phyloP scores from a whole-genome alignment of 2,113 vertebrate species.

The Cynopterus brachyotis region DNA sequence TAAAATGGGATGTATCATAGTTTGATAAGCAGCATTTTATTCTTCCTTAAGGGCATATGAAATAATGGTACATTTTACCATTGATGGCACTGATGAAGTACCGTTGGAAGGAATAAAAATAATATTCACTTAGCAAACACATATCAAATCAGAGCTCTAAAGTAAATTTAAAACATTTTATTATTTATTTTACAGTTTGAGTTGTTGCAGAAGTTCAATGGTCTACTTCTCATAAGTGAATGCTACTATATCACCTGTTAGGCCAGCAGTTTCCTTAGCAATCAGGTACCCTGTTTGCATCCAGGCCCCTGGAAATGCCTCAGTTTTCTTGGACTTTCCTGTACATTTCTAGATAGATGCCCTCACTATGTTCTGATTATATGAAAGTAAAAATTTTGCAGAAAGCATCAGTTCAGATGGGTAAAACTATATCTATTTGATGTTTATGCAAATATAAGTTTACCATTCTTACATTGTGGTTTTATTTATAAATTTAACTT shows the following conservation, averaged over 20 bases:
- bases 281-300: background rate
- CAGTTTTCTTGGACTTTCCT: background rate
- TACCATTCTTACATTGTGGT: background rate
- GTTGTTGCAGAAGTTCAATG: background rate
- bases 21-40: background rate
- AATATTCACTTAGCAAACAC: background rate
- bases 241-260: background rate
- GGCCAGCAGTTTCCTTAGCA: background rate
- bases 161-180: background rate
- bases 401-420: background rate
- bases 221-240: background rate
- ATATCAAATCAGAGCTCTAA: background rate
- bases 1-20: background rate
- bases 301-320: background rate
- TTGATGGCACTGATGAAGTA: background rate
- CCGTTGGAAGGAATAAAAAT: background rate
- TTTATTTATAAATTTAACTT: constrained; percentile 35
- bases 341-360: background rate
- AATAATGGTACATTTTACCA: background rate
- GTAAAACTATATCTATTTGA: background rate
- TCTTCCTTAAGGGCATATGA: background rate
- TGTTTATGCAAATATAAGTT: background rate
- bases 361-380: background rate
- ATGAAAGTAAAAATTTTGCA: background rate
- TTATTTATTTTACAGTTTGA: background rate